Conservation (phyloP, 2,888 invertebrate species). For the Lampropteryx suffumata region DNA sequence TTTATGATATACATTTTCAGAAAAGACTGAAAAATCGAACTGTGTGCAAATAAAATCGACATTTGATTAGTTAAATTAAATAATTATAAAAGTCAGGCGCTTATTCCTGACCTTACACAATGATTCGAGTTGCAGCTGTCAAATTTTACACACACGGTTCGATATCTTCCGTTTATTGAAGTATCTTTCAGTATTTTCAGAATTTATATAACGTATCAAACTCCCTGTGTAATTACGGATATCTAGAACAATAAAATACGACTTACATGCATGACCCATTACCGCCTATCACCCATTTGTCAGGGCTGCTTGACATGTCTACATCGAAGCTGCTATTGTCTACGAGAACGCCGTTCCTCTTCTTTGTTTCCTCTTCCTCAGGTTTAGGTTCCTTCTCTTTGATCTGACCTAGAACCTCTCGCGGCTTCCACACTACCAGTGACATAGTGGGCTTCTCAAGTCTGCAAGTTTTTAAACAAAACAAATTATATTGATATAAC, state of each 20-base stretch:
- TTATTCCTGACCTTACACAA: too few species aligned
- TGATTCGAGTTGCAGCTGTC: too few species aligned
- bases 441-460: slow-evolving; percentile 90
- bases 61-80: too few species aligned
- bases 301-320: slow-evolving; percentile 53
- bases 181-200: too few species aligned
- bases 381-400: slow-evolving; percentile 51
- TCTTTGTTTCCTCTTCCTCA: slow-evolving; percentile 43
- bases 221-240: background rate
- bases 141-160: too few species aligned
- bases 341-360: slow-evolving; percentile 62
- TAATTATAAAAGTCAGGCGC: too few species aligned
- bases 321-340: slow-evolving; percentile 62
- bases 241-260: background rate
- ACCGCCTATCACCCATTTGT: background rate
- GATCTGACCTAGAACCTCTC: slow-evolving; percentile 71
- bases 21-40: too few species aligned
- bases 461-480: slow-evolving; percentile 51
- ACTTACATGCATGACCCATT: slow-evolving; percentile 5
- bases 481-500: too few species aligned
- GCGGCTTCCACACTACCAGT: slow-evolving; percentile 91
- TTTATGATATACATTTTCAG: too few species aligned
- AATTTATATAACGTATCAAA: too few species aligned
- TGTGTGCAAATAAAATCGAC: too few species aligned
- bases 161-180: too few species aligned